These are phyloP conservation scores for Ceratosolen fusciceps DNA, from an alignment of 1,140 invertebrate genomes.

Conservation along the genomic window DNA sequence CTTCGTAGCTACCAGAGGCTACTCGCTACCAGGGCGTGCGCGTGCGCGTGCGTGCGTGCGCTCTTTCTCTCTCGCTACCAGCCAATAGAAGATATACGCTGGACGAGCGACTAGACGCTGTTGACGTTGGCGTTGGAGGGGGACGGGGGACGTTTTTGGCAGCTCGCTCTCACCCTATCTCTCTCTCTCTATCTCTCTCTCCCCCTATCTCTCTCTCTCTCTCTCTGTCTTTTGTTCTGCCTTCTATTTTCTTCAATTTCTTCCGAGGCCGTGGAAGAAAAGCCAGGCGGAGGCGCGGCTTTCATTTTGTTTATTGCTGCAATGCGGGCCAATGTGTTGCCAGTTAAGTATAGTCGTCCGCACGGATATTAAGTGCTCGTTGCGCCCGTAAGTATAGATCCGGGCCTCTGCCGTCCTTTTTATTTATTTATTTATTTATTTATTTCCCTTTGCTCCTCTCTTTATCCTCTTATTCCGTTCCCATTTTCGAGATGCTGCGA, in stretches of 20 bases:
- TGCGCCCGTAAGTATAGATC: constrained; percentile 12
- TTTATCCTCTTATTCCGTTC: too few relatives aligned
- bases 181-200: not conserved
- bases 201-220: not conserved
- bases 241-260: not conserved
- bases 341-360: constrained; percentile 19
- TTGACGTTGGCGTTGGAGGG: not conserved
- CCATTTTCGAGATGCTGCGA: not conserved
- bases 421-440: too few relatives aligned
- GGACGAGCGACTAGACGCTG: not conserved
- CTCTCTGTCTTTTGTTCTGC: not conserved
- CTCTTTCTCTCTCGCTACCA: not conserved
- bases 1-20: constrained; percentile 67
- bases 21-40: too few relatives aligned
- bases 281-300: not conserved
- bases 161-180: not conserved
- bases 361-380: constrained; percentile 11
- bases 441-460: too few relatives aligned
- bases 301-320: constrained; percentile 24
- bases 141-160: constrained; percentile 32
- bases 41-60: too few relatives aligned
- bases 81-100: constrained; percentile 25
- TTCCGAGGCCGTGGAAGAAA: constrained; percentile 2
- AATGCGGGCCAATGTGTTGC: not conserved
- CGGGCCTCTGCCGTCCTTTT: too few relatives aligned